Evolutionary conservation across 2,797 vertebrate genomes (phyloP).

Genomic region (Chanos chanos): DNA sequence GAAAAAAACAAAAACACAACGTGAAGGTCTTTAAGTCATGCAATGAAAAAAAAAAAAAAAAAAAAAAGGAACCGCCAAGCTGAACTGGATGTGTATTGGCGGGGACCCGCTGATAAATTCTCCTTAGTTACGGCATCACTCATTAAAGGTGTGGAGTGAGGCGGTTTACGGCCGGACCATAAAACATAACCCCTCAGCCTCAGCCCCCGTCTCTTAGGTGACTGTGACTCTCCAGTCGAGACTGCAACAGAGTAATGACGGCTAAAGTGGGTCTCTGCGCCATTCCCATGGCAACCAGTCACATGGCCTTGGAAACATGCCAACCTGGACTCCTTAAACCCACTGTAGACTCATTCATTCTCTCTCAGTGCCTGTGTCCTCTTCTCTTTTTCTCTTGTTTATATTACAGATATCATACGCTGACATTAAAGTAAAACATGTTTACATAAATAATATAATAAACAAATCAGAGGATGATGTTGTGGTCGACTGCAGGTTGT

Average conservation of each 20-base stretch:
- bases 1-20: no score
- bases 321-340: slow-evolving; percentile 54
- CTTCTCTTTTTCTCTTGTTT: background rate
- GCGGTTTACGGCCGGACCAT: slow-evolving; percentile 2
- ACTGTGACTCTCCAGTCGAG: slow-evolving; percentile 40
- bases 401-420: slow-evolving; percentile 2
- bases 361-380: background rate
- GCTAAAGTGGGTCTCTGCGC: slow-evolving; percentile 60
- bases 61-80: slow-evolving; percentile 3
- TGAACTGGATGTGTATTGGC: no score
- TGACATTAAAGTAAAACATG: background rate
- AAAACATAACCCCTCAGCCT: no score
- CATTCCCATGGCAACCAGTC: slow-evolving; percentile 63
- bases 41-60: background rate
- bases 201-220: slow-evolving; percentile 30
- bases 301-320: slow-evolving; percentile 54
- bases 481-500: no score
- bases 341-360: slow-evolving; percentile 26
- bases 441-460: background rate
- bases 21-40: no score
- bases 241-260: slow-evolving; percentile 44
- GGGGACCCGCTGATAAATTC: no score
- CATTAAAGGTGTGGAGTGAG: no score
- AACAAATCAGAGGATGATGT: no score
- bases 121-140: no score